phyloP scores from a whole-genome alignment of 2,888 invertebrate genomes.

The Drosophila helvetica region DNA sequence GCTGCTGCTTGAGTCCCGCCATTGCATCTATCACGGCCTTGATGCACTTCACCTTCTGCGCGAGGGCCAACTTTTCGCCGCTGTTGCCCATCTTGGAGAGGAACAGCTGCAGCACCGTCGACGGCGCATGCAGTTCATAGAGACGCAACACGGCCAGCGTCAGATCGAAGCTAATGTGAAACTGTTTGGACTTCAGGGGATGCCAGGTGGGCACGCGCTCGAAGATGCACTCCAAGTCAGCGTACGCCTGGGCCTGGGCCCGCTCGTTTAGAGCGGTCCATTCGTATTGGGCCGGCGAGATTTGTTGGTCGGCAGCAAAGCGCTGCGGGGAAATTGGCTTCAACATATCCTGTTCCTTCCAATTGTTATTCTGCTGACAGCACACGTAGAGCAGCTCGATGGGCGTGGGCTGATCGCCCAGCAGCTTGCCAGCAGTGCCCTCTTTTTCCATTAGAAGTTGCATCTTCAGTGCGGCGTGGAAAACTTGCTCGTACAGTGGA shows the following conservation, averaged over 20 bases:
- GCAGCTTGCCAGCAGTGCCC: slow-evolving; percentile 46
- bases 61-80: slow-evolving; percentile 76
- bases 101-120: slow-evolving; percentile 81
- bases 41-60: slow-evolving; percentile 81
- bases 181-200: slow-evolving; percentile 82
- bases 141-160: slow-evolving; percentile 80
- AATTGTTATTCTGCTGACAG: slow-evolving; percentile 80
- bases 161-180: slow-evolving; percentile 83
- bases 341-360: slow-evolving; percentile 80
- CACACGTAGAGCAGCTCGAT: slow-evolving; percentile 81
- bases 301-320: slow-evolving; percentile 83
- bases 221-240: slow-evolving; percentile 81
- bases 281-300: slow-evolving; percentile 87
- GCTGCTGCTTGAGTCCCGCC: slow-evolving; percentile 80
- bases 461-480: slow-evolving; percentile 75
- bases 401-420: slow-evolving; percentile 72
- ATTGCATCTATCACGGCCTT: slow-evolving; percentile 82
- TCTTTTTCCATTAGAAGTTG: slow-evolving; percentile 74
- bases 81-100: slow-evolving; percentile 81
- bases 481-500: slow-evolving; percentile 78
- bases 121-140: slow-evolving; percentile 80
- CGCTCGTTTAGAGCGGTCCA: slow-evolving; percentile 88
- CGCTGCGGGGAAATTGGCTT: slow-evolving; percentile 78
- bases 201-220: slow-evolving; percentile 81
- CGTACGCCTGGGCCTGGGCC: slow-evolving; percentile 81